Conservation (phyloP, 1,140 invertebrate species). For the Leptinotarsa texana region DNA sequence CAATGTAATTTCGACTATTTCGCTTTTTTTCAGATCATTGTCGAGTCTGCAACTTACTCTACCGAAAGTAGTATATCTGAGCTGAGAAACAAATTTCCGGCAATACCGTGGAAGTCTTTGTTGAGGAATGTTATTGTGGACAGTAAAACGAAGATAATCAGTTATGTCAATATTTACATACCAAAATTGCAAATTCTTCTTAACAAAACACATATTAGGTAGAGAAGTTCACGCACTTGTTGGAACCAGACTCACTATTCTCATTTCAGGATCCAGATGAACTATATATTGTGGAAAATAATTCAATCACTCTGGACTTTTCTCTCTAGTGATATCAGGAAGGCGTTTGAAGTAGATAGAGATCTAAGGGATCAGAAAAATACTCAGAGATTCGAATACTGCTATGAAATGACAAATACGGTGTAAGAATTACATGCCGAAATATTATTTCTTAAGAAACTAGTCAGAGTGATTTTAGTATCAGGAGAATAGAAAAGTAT, state of each 20-base stretch:
- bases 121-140: background rate
- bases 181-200: background rate
- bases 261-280: constrained; percentile 28
- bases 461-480: no score
- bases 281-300: constrained; percentile 34
- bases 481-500: no score
- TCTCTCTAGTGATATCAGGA: constrained; percentile 15
- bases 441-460: no score
- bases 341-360: constrained; percentile 13
- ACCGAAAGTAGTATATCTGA: background rate
- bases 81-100: background rate
- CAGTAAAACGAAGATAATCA: background rate
- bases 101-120: background rate
- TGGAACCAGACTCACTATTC: background rate
- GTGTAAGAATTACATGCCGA: constrained; percentile 3
- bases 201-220: constrained; percentile 8
- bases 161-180: background rate
- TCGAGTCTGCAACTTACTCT: background rate
- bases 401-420: constrained; percentile 10
- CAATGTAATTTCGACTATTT: background rate
- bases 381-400: background rate
- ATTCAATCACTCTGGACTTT: constrained; percentile 10
- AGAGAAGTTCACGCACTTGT: background rate
- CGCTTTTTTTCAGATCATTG: constrained; percentile 7
- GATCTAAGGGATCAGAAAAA: background rate